Base-by-base conservation (phyloP, 2,797 vertebrate genomes). In the Tokudaia tokunoshimensis region DNA sequence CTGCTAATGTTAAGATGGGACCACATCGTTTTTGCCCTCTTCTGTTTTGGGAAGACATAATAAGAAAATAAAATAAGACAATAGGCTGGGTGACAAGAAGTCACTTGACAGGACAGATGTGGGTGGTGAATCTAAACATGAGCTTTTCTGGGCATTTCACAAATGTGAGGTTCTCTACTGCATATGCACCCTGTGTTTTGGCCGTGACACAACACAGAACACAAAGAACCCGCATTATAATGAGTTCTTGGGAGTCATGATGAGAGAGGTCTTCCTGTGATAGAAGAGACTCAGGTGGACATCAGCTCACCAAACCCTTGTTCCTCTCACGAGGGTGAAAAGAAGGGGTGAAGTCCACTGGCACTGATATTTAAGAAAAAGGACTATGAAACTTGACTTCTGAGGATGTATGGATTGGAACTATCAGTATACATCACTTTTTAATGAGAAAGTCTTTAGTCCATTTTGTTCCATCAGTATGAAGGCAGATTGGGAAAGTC, bases 331-430 rank as follows among this genome's bases (percentile, higher is more conserved):
- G 14, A 22, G 57, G 59, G 76, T 37, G 75, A 83, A 70, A 94
- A 90, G 61, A 89, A 55, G 79, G 72, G 44, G 67, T 52, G 44
- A 52, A 31, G 26, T 24, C 29, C 3, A 6, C 47, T 50, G 11
- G 52, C 11, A 41, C 0, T 26, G 79, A 67, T 52, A 22, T 34
- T n/a, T 31, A 78, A 90, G 52, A 84, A 74, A 88, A 88, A 29
- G 4, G 17, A 91, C 29, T 84, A 59, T 22, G 15, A 34, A 79
- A 74, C 78, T 31, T 65, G 52, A 75, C 31, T 67, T 94, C 72
- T 61, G 47, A 89, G 81, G 90, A 78, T 93, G 57, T 94, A 17
- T 57, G 82, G 61, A 55, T 31, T 72, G n/a, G 52, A 34, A 94
- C 55, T 50, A 78, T n/a, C 31, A 50, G 6, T 55, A 31, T 52